Evolutionary conservation across 2,888 invertebrate species (phyloP), one percentile per base, ranked within the genome.

Genomic region (Hemaris fuciformis): DNA sequence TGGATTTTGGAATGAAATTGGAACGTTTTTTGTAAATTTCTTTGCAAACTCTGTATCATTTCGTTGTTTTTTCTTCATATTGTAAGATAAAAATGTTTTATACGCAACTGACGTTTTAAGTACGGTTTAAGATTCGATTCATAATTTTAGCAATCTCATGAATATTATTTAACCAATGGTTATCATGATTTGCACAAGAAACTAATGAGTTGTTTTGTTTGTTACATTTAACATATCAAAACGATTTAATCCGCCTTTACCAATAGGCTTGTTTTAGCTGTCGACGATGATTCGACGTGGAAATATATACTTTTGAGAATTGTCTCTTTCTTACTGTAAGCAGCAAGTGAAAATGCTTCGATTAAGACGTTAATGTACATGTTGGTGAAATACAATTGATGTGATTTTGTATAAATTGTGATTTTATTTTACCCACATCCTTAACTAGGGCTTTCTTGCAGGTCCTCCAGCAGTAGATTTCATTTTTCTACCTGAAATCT

Each of bases 361-460:
- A 88, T 87, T 89, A 89, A 89, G 88, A 88, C 85, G 87, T 91
- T 89, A 85, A 84, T 89, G 88, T 91, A 91, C 87, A 90, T 91
- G 91, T 91, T 91, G 91, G 88, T 92, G 90, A 90, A 92, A 91
- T 92, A 92, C 92, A 92, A 91, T 92, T 89, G 91, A 92, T 92
- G 92, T 92, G 91, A 91, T 90, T 92, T 92, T 91, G 77, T 90
- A 91, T 70, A 71, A 62, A 67, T 72, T 72, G 83, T 66, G 66
- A 72, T 90, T 90, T 91, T 79, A 87, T 88, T 91, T 84, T 58
- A 48, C 60, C 59, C 63, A 58, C 59, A 5, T n/a, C n/a, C n/a
- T n/a, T n/a, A n/a, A n/a, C n/a, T n/a, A 31, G n/a, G 31, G 4
- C 31, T 10, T 18, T 2, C 20, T 59, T 41, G 8, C 18, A 23